Conservation (phyloP, 2,797 vertebrate genomes). For the Triplophysa yarkandensis region DNA sequence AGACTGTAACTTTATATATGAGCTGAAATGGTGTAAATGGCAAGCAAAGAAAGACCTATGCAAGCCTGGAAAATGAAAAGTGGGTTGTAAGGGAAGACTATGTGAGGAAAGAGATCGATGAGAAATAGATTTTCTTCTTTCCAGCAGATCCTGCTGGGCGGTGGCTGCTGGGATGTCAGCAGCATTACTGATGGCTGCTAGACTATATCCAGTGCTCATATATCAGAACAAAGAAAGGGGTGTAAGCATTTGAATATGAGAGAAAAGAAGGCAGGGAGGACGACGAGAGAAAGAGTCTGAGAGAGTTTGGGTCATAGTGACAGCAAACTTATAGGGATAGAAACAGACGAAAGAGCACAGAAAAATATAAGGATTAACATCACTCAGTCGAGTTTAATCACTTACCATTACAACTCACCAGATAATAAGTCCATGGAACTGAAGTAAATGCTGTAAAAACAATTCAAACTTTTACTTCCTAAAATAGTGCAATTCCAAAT, state of each 20-base stretch:
- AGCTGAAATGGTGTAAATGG: conserved; percentile 63
- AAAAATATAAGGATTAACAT: conserved; percentile 31
- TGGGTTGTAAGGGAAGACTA: conserved; percentile 53
- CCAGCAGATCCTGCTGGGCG: conserved; percentile 39
- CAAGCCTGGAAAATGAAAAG: conserved; percentile 58
- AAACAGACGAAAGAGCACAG: conserved; percentile 30
- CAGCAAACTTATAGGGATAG: neutral
- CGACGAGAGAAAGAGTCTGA: neutral
- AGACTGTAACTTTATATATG: conserved; percentile 60
- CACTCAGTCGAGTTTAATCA: conserved; percentile 26
- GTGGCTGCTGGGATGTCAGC: conserved; percentile 50
- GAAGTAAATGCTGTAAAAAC: neutral
- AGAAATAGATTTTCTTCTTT: conserved; percentile 60
- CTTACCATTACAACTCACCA: neutral
- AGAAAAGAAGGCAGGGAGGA: neutral
- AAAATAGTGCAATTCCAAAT: no score
- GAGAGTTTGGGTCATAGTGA: neutral
- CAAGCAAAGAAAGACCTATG: conserved; percentile 60
- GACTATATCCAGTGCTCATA: conserved; percentile 1
- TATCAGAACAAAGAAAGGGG: conserved; percentile 25
- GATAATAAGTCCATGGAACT: neutral
- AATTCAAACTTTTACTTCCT: no score
- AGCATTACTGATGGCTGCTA: conserved; percentile 38
- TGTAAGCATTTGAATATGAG: conserved; percentile 25
- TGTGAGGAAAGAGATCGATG: conserved; percentile 55